Evolutionary conservation across 2,888 invertebrate species (phyloP), one percentile per base, ranked within the genome.

Genomic region (Eupithecia abbreviata): DNA sequence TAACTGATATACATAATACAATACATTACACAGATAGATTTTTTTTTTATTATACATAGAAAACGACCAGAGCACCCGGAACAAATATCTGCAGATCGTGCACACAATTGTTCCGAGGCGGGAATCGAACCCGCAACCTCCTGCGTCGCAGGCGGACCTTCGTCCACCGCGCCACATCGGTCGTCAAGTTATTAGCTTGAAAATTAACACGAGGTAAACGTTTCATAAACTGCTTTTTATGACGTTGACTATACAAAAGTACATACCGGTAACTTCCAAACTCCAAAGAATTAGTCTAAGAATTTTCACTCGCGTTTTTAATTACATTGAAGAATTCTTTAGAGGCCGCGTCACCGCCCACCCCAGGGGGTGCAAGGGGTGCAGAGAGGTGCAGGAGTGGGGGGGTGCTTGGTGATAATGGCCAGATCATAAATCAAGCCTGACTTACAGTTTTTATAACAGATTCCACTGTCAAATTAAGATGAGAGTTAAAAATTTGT

Each of bases 291-390:
- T 84, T 79, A 43, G 47, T 77, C 67, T 71, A 69, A 55, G 42
- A 78, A 73, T 75, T 78, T 82, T 67, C 71, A 73, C 72, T 76
- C 72, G 69, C 73, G 69, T 66, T 87, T 89, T 89, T 89, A 89
- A 89, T 89, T 89, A 88, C 84, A 80, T 76, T 72, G 71, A 85
- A 84, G 85, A 85, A 87, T 88, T 84, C 79, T 42, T 77, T 81
- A 84, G 80, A 83, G 84, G 81, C 81, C 80, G 76, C 82, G 81
- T 82, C 78, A 76, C 81, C 71, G 75, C 47, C 72, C 43, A 13
- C 41, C 73, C 41, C 15, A 18, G 71, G 79, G 75, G 77, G 58
- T 71, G 72, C 42, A n/a, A 69, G 65, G 72, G 75, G 49, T 13
- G 13, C 13, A 65, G 43, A 5, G 66, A 13, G 45, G 18, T 66